phyloP scores from a whole-genome alignment of 2,888 invertebrate species.

The Eupithecia inturbata region DNA sequence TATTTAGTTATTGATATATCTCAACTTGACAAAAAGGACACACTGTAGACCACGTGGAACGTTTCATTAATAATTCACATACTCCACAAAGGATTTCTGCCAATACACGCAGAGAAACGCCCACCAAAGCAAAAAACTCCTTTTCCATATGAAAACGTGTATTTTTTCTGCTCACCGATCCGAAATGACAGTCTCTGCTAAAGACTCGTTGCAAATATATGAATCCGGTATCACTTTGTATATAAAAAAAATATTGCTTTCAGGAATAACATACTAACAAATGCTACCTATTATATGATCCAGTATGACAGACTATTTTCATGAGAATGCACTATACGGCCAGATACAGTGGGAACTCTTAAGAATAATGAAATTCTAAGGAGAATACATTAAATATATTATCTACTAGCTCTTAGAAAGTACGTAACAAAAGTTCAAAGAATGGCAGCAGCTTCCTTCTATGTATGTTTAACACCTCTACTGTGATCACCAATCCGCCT shows the following conservation, averaged over 20 bases:
- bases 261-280: background rate
- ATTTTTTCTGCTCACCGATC: slow-evolving; percentile 56
- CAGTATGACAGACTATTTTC: background rate
- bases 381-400: background rate
- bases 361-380: background rate
- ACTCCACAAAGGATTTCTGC: background rate
- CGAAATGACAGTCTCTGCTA: slow-evolving; percentile 49
- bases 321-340: background rate
- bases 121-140: slow-evolving; percentile 35
- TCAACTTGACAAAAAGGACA: too few relatives aligned
- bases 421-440: too few relatives aligned
- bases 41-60: background rate
- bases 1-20: too few relatives aligned
- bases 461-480: too few relatives aligned
- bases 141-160: slow-evolving; percentile 54
- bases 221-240: background rate
- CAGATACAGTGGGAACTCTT: background rate
- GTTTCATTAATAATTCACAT: background rate
- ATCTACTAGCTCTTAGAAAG: background rate
- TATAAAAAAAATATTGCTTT: background rate
- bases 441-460: too few relatives aligned
- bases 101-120: slow-evolving; percentile 10
- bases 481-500: too few relatives aligned
- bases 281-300: background rate
- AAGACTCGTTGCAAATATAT: slow-evolving; percentile 35